Conservation (phyloP, 2,888 invertebrate species). For the Hydroisotoma schaefferi region DNA sequence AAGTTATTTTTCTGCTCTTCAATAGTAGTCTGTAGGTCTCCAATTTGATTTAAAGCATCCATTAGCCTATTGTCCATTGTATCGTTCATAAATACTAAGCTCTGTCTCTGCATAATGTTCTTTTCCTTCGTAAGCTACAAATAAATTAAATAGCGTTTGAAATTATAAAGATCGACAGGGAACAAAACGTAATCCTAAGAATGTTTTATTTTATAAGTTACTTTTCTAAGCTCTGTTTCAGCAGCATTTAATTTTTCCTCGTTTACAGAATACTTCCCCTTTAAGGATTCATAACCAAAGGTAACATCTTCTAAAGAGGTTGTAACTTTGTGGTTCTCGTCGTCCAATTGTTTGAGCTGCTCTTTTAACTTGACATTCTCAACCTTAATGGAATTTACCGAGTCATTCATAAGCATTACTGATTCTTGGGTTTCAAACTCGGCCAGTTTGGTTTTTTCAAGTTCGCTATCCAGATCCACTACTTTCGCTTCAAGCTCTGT, state of each 20-base stretch:
- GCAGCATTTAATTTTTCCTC: slow-evolving; percentile 36
- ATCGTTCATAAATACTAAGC: slow-evolving; percentile 39
- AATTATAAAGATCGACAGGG: no score
- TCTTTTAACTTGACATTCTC: slow-evolving; percentile 23
- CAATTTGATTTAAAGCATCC: slow-evolving; percentile 43
- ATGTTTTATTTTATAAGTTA: slow-evolving; percentile 10
- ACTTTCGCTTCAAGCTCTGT: slow-evolving; percentile 38
- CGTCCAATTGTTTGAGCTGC: slow-evolving; percentile 29
- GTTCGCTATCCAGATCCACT: slow-evolving; percentile 38
- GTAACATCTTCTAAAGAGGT: slow-evolving; percentile 34
- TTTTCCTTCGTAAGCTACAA: slow-evolving; percentile 43
- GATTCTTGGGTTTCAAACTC: slow-evolving; percentile 47
- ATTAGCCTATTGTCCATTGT: slow-evolving; percentile 34
- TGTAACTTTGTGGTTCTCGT: slow-evolving; percentile 30
- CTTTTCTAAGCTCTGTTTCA: slow-evolving; percentile 42
- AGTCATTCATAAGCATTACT: slow-evolving; percentile 41
- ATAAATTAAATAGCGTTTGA: no score
- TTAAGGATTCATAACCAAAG: slow-evolving; percentile 37
- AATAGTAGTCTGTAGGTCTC: slow-evolving; percentile 39
- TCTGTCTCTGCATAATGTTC: slow-evolving; percentile 43
- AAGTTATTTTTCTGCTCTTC: slow-evolving; percentile 44
- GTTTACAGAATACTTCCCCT: slow-evolving; percentile 29
- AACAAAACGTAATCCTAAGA: neutral
- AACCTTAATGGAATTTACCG: slow-evolving; percentile 27
- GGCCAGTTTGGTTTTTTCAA: slow-evolving; percentile 39